Percentiles rank a stretch among this genome's conserved stretches.
Conservation (phyloP, 2,797 vertebrate species). For the Oreonectes daqikongensis region DNA sequence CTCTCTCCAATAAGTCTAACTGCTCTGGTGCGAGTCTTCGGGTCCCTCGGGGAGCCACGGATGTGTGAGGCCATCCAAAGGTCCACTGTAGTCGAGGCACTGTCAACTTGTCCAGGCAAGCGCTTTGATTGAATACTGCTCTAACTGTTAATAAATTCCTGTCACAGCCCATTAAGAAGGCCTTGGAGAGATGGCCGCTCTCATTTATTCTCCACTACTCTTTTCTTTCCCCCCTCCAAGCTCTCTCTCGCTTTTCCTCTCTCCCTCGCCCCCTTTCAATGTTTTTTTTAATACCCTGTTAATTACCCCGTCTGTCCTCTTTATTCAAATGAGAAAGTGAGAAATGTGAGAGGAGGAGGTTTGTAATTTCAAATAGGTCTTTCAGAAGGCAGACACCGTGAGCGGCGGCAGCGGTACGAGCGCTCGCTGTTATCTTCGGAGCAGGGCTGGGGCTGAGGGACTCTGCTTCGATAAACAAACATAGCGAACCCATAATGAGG, state of each 20-base stretch:
- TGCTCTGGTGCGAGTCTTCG: conserved; percentile 11
- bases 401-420: conserved; percentile 53
- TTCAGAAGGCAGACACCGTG: conserved; percentile 45
- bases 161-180: conserved; percentile 84
- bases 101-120: conserved; percentile 65
- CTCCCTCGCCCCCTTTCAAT: conserved; percentile 15
- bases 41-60: conserved; percentile 17
- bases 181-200: conserved; percentile 81
- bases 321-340: conserved; percentile 79
- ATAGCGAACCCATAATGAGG: conserved; percentile 23
- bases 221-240: conserved; percentile 47
- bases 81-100: conserved; percentile 64
- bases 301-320: conserved; percentile 78
- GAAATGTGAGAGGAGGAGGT: conserved; percentile 74
- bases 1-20: background rate
- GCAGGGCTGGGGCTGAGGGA: conserved; percentile 47
- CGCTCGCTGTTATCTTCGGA: conserved; percentile 68
- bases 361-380: conserved; percentile 70
- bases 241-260: conserved; percentile 42
- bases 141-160: conserved; percentile 86
- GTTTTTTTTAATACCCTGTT: conserved; percentile 76
- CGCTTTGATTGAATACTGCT: conserved; percentile 82
- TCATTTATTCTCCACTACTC: conserved; percentile 82
- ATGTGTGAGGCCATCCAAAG: conserved; percentile 46
- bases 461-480: conserved; percentile 70